Base-by-base conservation (phyloP, 2,113 vertebrate species). In the Machaerirhynchus nigripectus region DNA sequence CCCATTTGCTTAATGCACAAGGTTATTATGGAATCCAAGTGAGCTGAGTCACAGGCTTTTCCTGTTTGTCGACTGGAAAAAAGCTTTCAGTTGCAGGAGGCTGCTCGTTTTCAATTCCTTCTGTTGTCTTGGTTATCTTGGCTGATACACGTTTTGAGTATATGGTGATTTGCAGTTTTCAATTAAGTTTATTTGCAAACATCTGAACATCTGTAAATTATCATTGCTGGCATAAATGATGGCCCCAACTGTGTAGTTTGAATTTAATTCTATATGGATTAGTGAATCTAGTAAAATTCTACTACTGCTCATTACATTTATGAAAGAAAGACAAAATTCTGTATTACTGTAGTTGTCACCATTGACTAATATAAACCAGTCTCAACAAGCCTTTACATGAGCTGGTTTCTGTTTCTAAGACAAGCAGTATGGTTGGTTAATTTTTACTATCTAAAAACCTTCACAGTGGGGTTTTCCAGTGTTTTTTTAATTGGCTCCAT, bases 121-220 rank as follows among this genome's bases (percentile, higher is more conserved):
- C 65, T 87, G 70, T 84, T 94, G 65, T 79, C 74, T 64, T 64
- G 65, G 65, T 86, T 86, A 77, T 77, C 53, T 52, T 77, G 46
- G 70, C 60, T 2, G 40, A 73, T 82, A 63, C 0, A 2, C 26
- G 2, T 93, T 93, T 91, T 82, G 49, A 94, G 57, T 70, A 71
- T 65, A 21, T 28, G 63, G 35, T 89, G 87, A 90, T 86, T 87
- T 95, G 55, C 67, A 42, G 94, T 95, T 96, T 96, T 69, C 73
- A 89, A 35, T 73, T 93, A 82, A 83, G 63, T 79, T 93, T 88
- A 91, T 96, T 90, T 94, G 71, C 82, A 90, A 89, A 96, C 88
- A 83, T 90, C 71, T 80, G 67, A 97, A 61, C 59, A 93, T 68
- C 79, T 94, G 47, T 78, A 96, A 93, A 89, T 68, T 91, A 33